A percentile compares a stretch with the other conserved stretches of the same genome.
phyloP scores from a whole-genome alignment of 2,113 vertebrate species.

The Struthidea cinerea region DNA sequence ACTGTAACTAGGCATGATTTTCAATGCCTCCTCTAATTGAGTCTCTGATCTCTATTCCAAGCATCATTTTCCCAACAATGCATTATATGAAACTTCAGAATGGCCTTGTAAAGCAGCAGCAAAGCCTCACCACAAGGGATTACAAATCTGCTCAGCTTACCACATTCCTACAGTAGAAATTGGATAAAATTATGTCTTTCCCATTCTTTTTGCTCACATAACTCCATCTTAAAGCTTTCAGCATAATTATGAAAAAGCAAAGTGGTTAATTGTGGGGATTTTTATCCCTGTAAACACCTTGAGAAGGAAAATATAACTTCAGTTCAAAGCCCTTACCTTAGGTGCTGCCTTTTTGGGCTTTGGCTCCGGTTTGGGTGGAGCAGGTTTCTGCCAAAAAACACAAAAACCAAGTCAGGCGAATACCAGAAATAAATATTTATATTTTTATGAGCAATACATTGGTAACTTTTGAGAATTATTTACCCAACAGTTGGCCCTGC shows the following conservation, averaged over 20 bases:
- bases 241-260: neutral
- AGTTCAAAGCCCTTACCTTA: conserved; percentile 73
- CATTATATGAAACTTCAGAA: neutral
- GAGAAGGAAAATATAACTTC: neutral
- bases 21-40: neutral
- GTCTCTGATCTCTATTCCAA: conserved; percentile 5
- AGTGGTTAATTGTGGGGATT: neutral
- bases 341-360: conserved; percentile 85
- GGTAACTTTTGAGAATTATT: neutral
- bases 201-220: neutral
- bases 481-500: neutral
- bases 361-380: conserved; percentile 79
- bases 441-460: neutral
- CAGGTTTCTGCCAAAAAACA: conserved; percentile 73
- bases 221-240: neutral
- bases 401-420: neutral
- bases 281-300: neutral
- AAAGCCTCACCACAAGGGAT: neutral
- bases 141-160: neutral
- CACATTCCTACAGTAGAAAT: neutral
- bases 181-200: neutral
- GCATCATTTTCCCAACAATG: neutral
- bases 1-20: neutral
- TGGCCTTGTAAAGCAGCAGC: neutral
- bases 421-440: neutral